phyloP scores from a whole-genome alignment of 2,888 invertebrate genomes.

The Drosophila melanosoma region DNA sequence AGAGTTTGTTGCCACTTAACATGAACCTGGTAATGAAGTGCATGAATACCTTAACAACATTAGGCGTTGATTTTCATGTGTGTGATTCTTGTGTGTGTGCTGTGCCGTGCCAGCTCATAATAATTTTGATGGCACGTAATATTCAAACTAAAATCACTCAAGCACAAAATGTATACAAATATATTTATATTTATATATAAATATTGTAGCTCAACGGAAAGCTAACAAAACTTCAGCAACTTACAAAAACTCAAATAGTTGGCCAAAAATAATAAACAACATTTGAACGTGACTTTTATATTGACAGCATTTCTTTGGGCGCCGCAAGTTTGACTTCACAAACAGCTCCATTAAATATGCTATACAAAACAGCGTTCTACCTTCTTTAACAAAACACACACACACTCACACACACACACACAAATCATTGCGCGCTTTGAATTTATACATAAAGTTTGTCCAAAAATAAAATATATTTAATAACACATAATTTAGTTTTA shows the following conservation, averaged over 20 bases:
- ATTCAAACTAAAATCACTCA: constrained; percentile 75
- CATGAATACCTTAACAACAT: constrained; percentile 69
- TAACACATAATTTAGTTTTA: constrained; percentile 39
- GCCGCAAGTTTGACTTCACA: neutral
- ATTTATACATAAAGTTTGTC: constrained; percentile 68
- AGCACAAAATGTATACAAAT: constrained; percentile 23
- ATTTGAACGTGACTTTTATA: constrained; percentile 77
- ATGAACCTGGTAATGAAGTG: constrained; percentile 72
- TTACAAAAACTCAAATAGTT: constrained; percentile 32
- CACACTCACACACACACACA: constrained; percentile 1
- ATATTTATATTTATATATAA: neutral
- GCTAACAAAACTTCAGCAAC: constrained; percentile 23
- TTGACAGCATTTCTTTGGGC: constrained; percentile 51
- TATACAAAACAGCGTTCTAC: constrained; percentile 51
- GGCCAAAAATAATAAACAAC: constrained; percentile 72
- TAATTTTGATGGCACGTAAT: constrained; percentile 78
- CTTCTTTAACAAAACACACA: constrained; percentile 44
- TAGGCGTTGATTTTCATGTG: constrained; percentile 19
- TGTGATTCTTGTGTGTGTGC: constrained; percentile 5
- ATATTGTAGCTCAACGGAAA: constrained; percentile 5
- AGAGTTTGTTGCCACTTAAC: constrained; percentile 49
- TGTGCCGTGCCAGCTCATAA: constrained; percentile 57
- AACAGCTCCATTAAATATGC: constrained; percentile 46
- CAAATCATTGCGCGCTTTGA: constrained; percentile 26
- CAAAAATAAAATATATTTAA: constrained; percentile 44